Percentiles rank a stretch among this genome's conserved stretches.
Evolutionary conservation across 2,797 vertebrate genomes (phyloP).

Genomic region (Pelodytes ibericus): DNA sequence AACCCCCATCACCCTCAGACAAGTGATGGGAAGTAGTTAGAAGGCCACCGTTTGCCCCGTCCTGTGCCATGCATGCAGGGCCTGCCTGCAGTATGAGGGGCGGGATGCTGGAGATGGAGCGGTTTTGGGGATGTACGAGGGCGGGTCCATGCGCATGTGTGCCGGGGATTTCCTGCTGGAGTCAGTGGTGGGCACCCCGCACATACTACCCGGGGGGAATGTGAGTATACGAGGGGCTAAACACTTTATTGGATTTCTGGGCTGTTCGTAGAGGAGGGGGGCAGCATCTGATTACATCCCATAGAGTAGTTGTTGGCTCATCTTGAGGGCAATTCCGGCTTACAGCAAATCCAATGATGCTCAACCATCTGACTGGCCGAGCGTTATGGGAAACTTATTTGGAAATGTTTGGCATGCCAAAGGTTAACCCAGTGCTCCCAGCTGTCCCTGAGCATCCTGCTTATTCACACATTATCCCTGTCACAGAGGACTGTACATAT

Average conservation of each 20-base stretch:
- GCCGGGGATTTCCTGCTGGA: conserved; percentile 11
- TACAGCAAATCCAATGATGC: no score
- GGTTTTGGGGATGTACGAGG: conserved; percentile 11
- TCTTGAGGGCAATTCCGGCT: no score
- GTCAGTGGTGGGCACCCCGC: neutral
- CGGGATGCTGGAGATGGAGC: neutral
- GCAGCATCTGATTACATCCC: neutral
- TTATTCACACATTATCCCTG: no score
- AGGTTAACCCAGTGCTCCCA: no score
- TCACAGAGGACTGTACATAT: no score
- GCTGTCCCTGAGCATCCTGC: no score
- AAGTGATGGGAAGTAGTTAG: neutral
- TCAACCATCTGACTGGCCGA: no score
- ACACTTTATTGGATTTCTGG: no score
- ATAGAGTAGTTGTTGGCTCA: no score
- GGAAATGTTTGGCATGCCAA: no score
- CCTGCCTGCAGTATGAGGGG: neutral
- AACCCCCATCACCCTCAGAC: neutral
- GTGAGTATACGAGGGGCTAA: conserved; percentile 8
- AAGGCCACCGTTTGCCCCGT: neutral
- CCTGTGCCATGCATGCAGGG: neutral
- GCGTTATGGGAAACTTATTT: no score
- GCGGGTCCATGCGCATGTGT: conserved; percentile 17
- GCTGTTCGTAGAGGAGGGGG: no score
- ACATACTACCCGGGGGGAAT: neutral